Evolutionary conservation across 35 echinoderm and acorn worm genomes (phyloP), one percentile per base, ranked within the genome.

Genomic region (Patiria miniata): DNA sequence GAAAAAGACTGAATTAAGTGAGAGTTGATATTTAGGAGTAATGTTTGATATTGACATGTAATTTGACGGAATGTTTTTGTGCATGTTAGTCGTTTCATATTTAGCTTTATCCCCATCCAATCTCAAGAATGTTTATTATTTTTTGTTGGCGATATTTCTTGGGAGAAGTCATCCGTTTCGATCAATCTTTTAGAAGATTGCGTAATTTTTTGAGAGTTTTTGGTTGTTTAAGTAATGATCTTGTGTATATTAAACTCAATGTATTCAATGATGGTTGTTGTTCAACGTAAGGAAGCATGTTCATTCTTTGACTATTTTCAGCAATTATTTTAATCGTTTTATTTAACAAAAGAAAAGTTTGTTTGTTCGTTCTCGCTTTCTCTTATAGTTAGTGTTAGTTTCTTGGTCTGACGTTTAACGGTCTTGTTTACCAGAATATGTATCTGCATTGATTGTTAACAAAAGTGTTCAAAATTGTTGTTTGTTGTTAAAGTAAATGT

Each of bases 261-360:
- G 65, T 73, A 73, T 73, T 73, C 65, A 73, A 26, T 73, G 65
- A 73, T 73, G 26, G 23, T 30, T 73, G 65, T 73, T 30, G 26
- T 73, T 73, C 65, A 73, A 30, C 34, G 21, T 22, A 26, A 47
- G n/a, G 23, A 73, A 73, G 26, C 65, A 26, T 73, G 65, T 73
- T 36, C n/a, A n/a, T n/a, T n/a, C n/a, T n/a, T n/a, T n/a, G n/a
- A n/a, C n/a, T n/a, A n/a, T n/a, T n/a, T n/a, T n/a, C n/a, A n/a
- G n/a, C n/a, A 73, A 30, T 73, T 73, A 36, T 73, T 36, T 73
- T 30, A 73, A 30, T 9, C 26, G 65, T 73, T 73, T 73, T 73
- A 73, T 73, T 14, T 22, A 73, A 12, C 7, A 73, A 16, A 32
- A 14, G 10, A 12, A 23, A 14, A 28, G 65, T 73, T 73, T 30